A percentile compares a stretch with the other conserved stretches of the same genome.
Evolutionary conservation across 2,888 invertebrate genomes (phyloP).

Genomic region (Pachycephus smyrnensis): DNA sequence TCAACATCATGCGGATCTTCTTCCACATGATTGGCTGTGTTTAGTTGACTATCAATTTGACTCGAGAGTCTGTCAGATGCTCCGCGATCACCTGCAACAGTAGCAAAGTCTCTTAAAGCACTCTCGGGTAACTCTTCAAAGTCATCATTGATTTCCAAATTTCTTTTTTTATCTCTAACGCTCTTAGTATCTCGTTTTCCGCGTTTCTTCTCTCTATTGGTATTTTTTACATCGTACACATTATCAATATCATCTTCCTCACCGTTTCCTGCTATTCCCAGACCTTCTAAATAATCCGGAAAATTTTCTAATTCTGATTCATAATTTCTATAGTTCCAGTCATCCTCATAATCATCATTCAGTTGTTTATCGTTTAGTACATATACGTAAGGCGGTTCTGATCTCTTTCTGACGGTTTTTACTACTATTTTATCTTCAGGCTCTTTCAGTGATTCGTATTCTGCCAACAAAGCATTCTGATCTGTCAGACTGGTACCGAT

Average conservation of each 20-base stretch:
- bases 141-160: constrained; percentile 13
- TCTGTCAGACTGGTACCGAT: background rate
- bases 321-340: background rate
- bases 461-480: background rate
- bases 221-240: constrained; percentile 4
- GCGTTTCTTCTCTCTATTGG: background rate
- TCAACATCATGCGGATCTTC: background rate
- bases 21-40: background rate
- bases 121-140: background rate
- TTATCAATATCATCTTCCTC: constrained; percentile 8
- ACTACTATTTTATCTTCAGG: background rate
- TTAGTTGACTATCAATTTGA: background rate
- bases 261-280: constrained; percentile 1
- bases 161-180: constrained; percentile 2
- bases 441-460: background rate
- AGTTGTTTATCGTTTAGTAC: background rate
- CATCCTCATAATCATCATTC: constrained; percentile 20
- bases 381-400: constrained; percentile 11
- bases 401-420: constrained; percentile 21
- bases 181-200: background rate
- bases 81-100: constrained; percentile 4
- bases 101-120: constrained; percentile 2
- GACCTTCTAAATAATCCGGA: background rate
- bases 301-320: background rate
- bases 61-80: background rate